Percentiles rank a stretch among this genome's conserved stretches.
These are phyloP conservation scores for Calidris pygmaea DNA, from an alignment of 2,113 vertebrate species.

Conservation along the genomic window DNA sequence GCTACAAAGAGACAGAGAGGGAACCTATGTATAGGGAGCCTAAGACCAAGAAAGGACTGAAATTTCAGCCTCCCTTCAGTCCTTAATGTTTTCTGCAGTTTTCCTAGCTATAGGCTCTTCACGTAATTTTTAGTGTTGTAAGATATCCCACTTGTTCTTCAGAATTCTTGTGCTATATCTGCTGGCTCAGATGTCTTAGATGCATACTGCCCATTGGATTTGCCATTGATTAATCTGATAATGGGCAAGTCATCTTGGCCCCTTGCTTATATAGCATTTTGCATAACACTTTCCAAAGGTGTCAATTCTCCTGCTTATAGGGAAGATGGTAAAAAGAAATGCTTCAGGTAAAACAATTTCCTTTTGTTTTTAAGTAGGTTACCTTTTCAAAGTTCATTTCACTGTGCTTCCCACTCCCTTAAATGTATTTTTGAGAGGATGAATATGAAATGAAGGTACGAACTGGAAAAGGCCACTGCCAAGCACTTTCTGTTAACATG, in stretches of 20 bases:
- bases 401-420: not conserved
- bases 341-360: not conserved
- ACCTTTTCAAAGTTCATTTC: not conserved
- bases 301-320: not conserved
- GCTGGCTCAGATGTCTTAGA: not conserved
- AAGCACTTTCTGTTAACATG: not conserved
- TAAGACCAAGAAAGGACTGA: not conserved
- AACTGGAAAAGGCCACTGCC: not conserved
- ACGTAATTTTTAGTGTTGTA: not conserved
- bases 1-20: not conserved
- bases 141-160: not conserved
- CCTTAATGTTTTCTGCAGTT: not conserved
- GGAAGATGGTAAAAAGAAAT: not conserved
- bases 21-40: not conserved
- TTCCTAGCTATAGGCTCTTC: not conserved
- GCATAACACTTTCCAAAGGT: not conserved
- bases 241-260: not conserved
- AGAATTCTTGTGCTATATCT: not conserved
- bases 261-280: not conserved
- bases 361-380: not conserved
- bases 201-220: not conserved
- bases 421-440: constrained; percentile 9
- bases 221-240: not conserved
- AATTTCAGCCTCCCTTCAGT: not conserved
- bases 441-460: not conserved